Percentiles rank a stretch among this genome's conserved stretches.
Conservation (phyloP, 2,888 invertebrate genomes). For the Hydraecia micacea region DNA sequence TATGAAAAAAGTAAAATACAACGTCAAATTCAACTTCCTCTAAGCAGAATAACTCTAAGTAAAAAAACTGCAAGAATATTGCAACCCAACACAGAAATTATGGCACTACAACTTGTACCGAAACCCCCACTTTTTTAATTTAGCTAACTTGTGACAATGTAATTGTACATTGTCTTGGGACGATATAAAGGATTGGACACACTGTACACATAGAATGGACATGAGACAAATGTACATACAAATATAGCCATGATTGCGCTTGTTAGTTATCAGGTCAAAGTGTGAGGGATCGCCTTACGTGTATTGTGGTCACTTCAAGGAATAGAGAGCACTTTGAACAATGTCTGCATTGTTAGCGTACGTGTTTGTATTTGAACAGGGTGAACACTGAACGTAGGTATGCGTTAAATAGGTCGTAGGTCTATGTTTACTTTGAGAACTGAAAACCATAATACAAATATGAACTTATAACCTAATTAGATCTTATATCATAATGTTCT, state of each 20-base stretch:
- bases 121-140: conserved; percentile 55
- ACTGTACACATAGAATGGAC: conserved; percentile 11
- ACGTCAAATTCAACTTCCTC: neutral
- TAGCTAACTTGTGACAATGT: conserved; percentile 53
- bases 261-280: conserved; percentile 14
- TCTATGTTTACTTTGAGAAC: neutral
- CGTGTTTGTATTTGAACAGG: conserved; percentile 7
- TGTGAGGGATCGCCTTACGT: conserved; percentile 2
- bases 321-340: conserved; percentile 27
- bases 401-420: neutral
- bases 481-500: no score
- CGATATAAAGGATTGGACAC: conserved; percentile 23
- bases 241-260: conserved; percentile 9
- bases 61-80: conserved; percentile 20
- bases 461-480: neutral
- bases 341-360: neutral
- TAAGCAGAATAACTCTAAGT: neutral
- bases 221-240: conserved; percentile 8
- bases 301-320: conserved; percentile 36
- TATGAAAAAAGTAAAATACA: neutral
- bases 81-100: conserved; percentile 28
- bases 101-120: conserved; percentile 25
- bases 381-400: neutral
- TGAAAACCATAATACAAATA: neutral
- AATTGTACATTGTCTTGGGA: conserved; percentile 50